Conservation (phyloP, 2,113 vertebrate species). For the Felis catus region F.catus_Fca126_mat1.0 CM031412.1:42230501-42231000, state of each 20-base stretch:
- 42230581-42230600: constrained; percentile 76
- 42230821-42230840: neutral
- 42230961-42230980: neutral
- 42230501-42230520: constrained; percentile 75
- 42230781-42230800: neutral
- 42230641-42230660: neutral
- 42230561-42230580: constrained; percentile 78
- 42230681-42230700: neutral
- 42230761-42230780: neutral
- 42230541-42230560: constrained; percentile 78
- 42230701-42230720: neutral
- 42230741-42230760: neutral
- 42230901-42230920: neutral
- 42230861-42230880: neutral
- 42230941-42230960: neutral
- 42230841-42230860: neutral
- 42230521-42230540: constrained; percentile 83
- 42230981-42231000: neutral
- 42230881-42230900: neutral
- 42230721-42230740: neutral
- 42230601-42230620: constrained; percentile 52
- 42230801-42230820: neutral
- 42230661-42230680: neutral
- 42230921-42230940: neutral
- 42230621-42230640: constrained; percentile 46